Evolutionary conservation across 2,888 invertebrate species (phyloP).

Genomic region (Dasypogon diadema): DNA sequence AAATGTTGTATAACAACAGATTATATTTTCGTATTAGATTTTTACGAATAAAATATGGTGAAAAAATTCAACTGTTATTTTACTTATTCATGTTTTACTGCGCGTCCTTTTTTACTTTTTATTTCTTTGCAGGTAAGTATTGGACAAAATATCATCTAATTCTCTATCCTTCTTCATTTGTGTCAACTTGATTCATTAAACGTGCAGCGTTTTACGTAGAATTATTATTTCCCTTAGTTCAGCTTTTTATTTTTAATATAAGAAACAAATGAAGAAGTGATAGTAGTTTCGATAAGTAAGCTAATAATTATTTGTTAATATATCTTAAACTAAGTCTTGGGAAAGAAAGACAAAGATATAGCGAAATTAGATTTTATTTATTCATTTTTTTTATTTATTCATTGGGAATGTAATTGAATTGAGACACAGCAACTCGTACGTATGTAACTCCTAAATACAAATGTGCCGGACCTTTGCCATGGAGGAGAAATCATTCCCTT

Average conservation of each 20-base stretch:
- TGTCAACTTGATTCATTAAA: slow-evolving; percentile 58
- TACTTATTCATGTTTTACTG: slow-evolving; percentile 17
- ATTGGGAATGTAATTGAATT: too few species aligned
- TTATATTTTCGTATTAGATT: slow-evolving; percentile 41
- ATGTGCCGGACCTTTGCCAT: too few species aligned
- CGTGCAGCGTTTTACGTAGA: not conserved
- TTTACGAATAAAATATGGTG: slow-evolving; percentile 18
- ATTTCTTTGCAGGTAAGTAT: slow-evolving; percentile 47
- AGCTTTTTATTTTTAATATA: slow-evolving; percentile 1
- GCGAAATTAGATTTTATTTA: too few species aligned
- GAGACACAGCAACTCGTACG: too few species aligned
- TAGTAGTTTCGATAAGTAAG: not conserved
- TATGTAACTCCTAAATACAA: too few species aligned
- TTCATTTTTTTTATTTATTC: too few species aligned
- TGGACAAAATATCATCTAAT: slow-evolving; percentile 54
- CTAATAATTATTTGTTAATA: too few species aligned
- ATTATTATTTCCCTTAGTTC: not conserved
- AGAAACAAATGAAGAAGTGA: slow-evolving; percentile 48
- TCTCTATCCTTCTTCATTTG: slow-evolving; percentile 77
- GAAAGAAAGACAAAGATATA: too few species aligned
- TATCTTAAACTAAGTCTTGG: too few species aligned
- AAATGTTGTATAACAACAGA: slow-evolving; percentile 11
- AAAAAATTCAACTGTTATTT: slow-evolving; percentile 11
- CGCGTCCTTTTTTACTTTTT: slow-evolving; percentile 8
- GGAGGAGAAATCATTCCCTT: too few species aligned